Evolutionary conservation across 2,113 vertebrate species (phyloP).

Genomic region (Myotis davidii): DNA sequence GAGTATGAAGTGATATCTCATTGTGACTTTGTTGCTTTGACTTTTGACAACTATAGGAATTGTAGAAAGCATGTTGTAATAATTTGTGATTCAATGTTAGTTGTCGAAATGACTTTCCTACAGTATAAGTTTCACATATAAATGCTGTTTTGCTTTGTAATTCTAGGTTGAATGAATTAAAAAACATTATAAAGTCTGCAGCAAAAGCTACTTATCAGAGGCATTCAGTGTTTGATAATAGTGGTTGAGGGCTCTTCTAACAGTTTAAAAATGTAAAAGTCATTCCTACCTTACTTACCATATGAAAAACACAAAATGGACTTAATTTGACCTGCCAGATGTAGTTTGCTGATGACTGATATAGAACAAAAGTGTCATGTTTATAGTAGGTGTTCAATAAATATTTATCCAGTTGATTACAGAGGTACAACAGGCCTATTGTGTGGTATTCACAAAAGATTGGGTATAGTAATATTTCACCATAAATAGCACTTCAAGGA

Average conservation of each 20-base stretch:
- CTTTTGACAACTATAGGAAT: conserved; percentile 3
- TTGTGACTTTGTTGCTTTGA: conserved; percentile 54
- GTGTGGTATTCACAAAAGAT: conserved; percentile 4
- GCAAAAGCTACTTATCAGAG: conserved; percentile 39
- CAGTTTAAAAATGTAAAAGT: conserved; percentile 55
- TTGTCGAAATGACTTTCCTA: conserved; percentile 34
- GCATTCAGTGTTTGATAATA: conserved; percentile 22
- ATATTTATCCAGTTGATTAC: conserved; percentile 39
- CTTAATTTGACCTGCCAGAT: not conserved
- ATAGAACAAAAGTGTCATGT: not conserved
- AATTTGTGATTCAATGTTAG: conserved; percentile 21
- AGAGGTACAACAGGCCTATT: not conserved
- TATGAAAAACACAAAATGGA: not conserved
- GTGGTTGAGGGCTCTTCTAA: not conserved
- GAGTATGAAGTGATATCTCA: not conserved
- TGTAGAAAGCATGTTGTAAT: conserved; percentile 34
- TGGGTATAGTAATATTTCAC: conserved; percentile 46
- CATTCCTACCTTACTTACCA: conserved; percentile 33
- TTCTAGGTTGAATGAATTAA: conserved; percentile 57
- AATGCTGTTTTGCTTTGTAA: conserved; percentile 49
- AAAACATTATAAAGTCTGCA: conserved; percentile 3
- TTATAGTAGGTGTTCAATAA: conserved; percentile 33
- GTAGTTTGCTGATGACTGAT: not conserved
- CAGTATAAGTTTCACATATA: conserved; percentile 24
- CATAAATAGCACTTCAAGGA: conserved; percentile 31